Evolutionary conservation across 2,797 vertebrate species (phyloP), one percentile per base, ranked within the genome.

Genomic region (Protonibea diacanthus): DNA sequence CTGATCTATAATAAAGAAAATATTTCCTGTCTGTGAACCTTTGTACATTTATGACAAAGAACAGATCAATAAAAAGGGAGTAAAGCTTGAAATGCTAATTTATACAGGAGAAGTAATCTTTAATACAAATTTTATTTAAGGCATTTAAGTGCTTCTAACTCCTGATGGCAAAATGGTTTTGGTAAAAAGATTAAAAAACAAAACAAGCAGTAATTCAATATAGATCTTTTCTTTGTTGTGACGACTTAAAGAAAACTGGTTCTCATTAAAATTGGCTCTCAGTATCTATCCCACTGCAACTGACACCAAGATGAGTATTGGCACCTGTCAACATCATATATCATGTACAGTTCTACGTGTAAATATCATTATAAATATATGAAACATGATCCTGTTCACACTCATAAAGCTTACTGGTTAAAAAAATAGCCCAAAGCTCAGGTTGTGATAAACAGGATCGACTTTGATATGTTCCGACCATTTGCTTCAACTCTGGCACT

Each of bases 1-100:
- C 33, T 51, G 18, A 64, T 59, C 27, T 52, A 13, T 13, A 38
- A 71, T 33, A 5, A 23, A 72, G 8, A 23, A 48, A 59, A 76
- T 1, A 11, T 0, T 14, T 18, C 48, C 7, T 6, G 8, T 55
- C 61, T 58, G 51, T 23, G 42, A 53, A 45, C 10, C 7, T 27
- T 27, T 64, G 12, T 29, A 10, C 20, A n/a, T 56, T 6, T 9
- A 55, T 3, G 14, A 14, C 75, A 49, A 53, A 49, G 25, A 72
- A 69, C n/a, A 44, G 38, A 51, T 67, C 29, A 48, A 66, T 70
- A 13, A 11, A 47, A 57, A 40, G 5, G 51, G 17, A 51, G 23
- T 21, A 49, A 76, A 25, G 23, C 21, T 71, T 18, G 9, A 51
- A 25, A 6, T 68, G 25, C 33, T 65, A 47, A 52, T 58, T 47